Base-by-base conservation (phyloP, 2,888 invertebrate genomes). In the Heliconius ethilla region DNA sequence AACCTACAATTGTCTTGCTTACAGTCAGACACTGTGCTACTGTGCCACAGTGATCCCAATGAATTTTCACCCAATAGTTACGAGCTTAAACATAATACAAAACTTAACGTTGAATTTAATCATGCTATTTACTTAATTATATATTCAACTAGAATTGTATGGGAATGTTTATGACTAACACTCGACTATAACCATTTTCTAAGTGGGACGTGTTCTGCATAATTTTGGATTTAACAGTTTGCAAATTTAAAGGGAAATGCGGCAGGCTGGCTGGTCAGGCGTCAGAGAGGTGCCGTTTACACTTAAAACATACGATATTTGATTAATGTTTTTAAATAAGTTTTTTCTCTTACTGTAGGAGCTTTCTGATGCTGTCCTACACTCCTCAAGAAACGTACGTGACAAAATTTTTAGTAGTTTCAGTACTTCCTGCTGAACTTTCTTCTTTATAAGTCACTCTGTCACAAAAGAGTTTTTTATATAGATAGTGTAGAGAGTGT, bases 191-290 rank as follows among this genome's bases (percentile, higher is more conserved):
- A 55, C 75, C 33, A 75, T 75, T 75, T 66, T 51, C 66, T 51
- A 75, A 75, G 75, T 66, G 33, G 33, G 55, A 67, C 75, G 66
- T 75, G 75, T 66, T 75, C 75, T 75, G 75, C 75, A 75, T 75
- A 75, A 75, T 75, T 75, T 75, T 67, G 51, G 66, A 66, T 29
- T 66, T 75, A 75, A 51, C 66, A 51, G 75, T 66, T 75, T 51
- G 66, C 75, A 33, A 75, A 65, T 75, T 75, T 75, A 74, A 75
- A 66, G 66, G 66, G 51, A 75, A 66, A 75, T 75, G 51, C 66
- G 62, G 74, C 51, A 75, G 75, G 66, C 66, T 74, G 25, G 63
- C 40, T 62, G 74, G 62, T 13, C 63, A 40, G 74, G 62, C 62
- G 40, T 11, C 18, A 55, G n/a, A 33, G 15, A 33, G 15, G 51